These are phyloP conservation scores for Ammodramus savannarum DNA, from an alignment of 2,113 vertebrate species.

Conservation along the genomic window DNA sequence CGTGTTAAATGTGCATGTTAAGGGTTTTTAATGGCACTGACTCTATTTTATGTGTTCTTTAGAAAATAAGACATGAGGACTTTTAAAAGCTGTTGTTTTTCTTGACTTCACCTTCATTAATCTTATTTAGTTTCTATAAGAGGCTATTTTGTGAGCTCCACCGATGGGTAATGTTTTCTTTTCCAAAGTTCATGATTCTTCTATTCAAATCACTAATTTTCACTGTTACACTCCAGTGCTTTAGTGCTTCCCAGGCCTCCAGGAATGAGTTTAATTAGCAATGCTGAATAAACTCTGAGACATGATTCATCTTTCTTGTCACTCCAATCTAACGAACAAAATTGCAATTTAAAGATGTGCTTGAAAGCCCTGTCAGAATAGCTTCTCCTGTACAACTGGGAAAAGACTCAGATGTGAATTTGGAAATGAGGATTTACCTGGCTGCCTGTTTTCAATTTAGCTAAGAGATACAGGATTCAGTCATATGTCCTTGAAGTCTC, in stretches of 20 bases:
- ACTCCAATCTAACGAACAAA: constrained; percentile 25
- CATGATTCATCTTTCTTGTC: constrained; percentile 64
- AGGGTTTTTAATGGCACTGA: not conserved
- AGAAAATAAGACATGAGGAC: constrained; percentile 23
- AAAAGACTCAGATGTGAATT: not conserved
- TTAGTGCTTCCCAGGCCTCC: constrained; percentile 54
- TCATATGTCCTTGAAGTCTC: not conserved
- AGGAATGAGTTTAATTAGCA: constrained; percentile 75
- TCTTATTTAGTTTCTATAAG: constrained; percentile 59
- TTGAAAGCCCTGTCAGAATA: not conserved
- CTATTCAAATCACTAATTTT: constrained; percentile 69
- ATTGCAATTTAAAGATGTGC: constrained; percentile 29
- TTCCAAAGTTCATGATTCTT: constrained; percentile 71
- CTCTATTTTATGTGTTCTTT: not conserved
- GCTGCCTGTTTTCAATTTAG: constrained; percentile 22
- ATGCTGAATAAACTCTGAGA: constrained; percentile 60
- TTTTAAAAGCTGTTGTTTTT: constrained; percentile 60
- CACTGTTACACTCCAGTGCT: constrained; percentile 58
- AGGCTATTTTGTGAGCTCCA: constrained; percentile 27
- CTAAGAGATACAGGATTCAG: not conserved
- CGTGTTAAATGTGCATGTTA: not conserved
- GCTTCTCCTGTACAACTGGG: not conserved
- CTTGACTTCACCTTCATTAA: constrained; percentile 65
- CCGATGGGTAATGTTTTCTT: constrained; percentile 66
- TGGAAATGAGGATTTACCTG: not conserved